phyloP scores from a whole-genome alignment of 92 coral and sea anemone species.

The Epizoanthus illoricatus region DNA sequence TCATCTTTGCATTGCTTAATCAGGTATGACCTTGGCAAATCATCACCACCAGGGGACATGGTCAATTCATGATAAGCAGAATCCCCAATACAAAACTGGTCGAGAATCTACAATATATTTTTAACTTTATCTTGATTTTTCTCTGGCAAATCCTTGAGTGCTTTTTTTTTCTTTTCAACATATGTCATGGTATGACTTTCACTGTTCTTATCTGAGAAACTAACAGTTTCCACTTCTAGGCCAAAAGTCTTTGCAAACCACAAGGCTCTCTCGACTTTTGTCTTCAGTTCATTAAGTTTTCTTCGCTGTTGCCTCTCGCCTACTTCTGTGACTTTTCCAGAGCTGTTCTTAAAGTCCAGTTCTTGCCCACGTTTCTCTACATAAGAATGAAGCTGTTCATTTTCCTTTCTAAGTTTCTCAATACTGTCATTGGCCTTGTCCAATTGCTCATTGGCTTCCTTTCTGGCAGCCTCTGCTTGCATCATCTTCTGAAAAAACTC shows the following conservation, averaged over 20 bases:
- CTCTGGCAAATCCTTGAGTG: conserved; percentile 49
- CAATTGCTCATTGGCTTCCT: no score
- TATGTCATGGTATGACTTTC: conserved; percentile 30
- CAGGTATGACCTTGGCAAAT: conserved; percentile 35
- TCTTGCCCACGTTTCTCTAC: no score
- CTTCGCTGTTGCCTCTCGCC: conserved; percentile 54
- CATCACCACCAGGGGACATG: conserved; percentile 52
- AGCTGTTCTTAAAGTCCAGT: conserved; percentile 39
- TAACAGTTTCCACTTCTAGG: conserved; percentile 31
- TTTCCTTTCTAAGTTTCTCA: no score
- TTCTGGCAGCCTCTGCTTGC: no score
- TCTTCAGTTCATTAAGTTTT: conserved; percentile 59
- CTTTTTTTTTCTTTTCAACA: conserved; percentile 36
- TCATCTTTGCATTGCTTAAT: conserved; percentile 43
- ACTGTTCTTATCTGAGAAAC: conserved; percentile 39
- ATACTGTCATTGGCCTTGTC: no score
- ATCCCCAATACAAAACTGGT: conserved; percentile 68
- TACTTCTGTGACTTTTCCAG: conserved; percentile 35
- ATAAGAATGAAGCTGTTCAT: no score
- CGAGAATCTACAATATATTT: conserved; percentile 45
- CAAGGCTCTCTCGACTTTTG: conserved; percentile 57
- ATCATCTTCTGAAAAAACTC: no score
- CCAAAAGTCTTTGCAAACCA: conserved; percentile 76
- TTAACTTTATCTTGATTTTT: conserved; percentile 55
- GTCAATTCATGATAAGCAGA: conserved; percentile 67